Evolutionary conservation across 2,797 vertebrate genomes (phyloP).

Genomic region (Diplodus puntazzo): DNA sequence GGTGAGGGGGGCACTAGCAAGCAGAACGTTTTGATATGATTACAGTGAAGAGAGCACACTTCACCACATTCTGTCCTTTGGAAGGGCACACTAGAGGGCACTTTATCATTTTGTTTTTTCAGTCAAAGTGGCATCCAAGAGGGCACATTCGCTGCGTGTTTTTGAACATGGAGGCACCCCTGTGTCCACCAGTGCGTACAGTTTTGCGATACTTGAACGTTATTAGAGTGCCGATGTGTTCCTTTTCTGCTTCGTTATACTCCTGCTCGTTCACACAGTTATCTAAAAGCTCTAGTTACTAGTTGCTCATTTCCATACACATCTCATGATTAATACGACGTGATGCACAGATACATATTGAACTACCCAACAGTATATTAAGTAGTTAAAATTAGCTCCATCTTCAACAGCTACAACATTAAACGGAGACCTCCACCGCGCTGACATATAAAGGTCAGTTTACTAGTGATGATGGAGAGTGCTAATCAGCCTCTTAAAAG

Average conservation of each 20-base stretch:
- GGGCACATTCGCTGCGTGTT: too few species aligned
- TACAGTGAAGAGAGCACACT: too few species aligned
- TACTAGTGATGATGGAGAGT: constrained; percentile 33
- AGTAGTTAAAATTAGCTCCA: constrained; percentile 22
- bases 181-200: neutral
- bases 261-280: neutral
- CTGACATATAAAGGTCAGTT: constrained; percentile 55
- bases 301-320: neutral
- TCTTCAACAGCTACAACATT: constrained; percentile 27
- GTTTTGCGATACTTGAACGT: neutral
- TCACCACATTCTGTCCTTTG: too few species aligned
- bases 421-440: constrained; percentile 15
- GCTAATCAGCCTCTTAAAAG: constrained; percentile 36
- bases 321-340: neutral
- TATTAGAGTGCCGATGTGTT: neutral
- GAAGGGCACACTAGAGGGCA: neutral
- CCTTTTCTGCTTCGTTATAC: neutral
- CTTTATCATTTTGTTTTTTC: too few species aligned
- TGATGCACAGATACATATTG: neutral
- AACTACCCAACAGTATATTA: constrained; percentile 17
- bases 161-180: too few species aligned
- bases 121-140: too few species aligned
- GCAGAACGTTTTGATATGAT: too few species aligned
- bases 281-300: neutral
- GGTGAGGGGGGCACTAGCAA: too few species aligned